A percentile compares a stretch with the other conserved stretches of the same genome.
Evolutionary conservation across 2,113 vertebrate species (phyloP).

Genomic region (Colossoma macropomum): DNA sequence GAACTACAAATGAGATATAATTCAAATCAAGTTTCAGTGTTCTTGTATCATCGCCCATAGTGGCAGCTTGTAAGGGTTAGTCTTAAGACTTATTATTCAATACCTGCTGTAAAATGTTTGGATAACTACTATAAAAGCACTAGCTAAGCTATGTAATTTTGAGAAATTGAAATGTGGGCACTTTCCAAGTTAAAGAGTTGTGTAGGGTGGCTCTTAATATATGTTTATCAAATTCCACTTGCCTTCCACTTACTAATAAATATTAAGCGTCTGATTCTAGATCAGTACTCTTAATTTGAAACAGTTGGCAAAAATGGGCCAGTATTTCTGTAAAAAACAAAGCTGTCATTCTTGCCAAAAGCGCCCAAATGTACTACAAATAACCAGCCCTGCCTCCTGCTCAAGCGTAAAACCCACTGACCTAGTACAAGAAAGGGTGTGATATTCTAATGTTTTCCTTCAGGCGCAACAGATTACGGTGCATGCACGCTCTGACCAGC

Average conservation of each 20-base stretch:
- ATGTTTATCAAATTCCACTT: too few relatives aligned
- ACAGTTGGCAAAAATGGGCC: not conserved
- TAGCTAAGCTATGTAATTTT: too few relatives aligned
- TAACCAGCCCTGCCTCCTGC: not conserved
- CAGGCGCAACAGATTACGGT: not conserved
- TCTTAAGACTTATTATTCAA: too few relatives aligned
- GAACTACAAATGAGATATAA: too few relatives aligned
- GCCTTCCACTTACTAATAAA: not conserved
- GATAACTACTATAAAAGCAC: too few relatives aligned
- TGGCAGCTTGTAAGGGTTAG: too few relatives aligned
- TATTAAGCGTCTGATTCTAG: not conserved
- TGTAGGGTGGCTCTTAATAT: too few relatives aligned
- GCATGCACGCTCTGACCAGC: not conserved
- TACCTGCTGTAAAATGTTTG: too few relatives aligned
- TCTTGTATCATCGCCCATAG: too few relatives aligned
- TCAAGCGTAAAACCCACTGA: not conserved
- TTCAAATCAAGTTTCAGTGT: too few relatives aligned
- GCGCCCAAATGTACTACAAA: not conserved
- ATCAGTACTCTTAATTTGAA: not conserved
- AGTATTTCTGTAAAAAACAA: not conserved
- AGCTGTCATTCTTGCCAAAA: not conserved
- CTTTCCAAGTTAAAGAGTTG: too few relatives aligned
- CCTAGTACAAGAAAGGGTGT: not conserved
- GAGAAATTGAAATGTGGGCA: too few relatives aligned
- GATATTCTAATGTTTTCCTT: conserved; percentile 7